Percentiles rank a stretch among this genome's conserved stretches.
These are phyloP conservation scores for Arnoldichthys spilopterus DNA, from an alignment of 2,797 vertebrate species.

Conservation along the genomic window DNA sequence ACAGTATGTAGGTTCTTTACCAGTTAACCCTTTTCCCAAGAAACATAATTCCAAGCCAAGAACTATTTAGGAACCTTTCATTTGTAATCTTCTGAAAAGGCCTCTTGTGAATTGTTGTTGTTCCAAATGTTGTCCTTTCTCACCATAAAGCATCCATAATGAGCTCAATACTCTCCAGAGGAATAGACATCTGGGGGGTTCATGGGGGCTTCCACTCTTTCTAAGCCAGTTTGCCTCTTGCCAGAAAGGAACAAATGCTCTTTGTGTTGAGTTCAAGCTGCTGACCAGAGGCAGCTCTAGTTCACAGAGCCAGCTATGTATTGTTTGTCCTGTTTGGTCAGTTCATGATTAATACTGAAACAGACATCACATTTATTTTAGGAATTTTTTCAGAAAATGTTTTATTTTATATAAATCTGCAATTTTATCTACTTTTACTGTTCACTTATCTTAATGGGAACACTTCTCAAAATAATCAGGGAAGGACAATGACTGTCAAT, in stretches of 20 bases:
- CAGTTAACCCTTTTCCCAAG: too few relatives aligned
- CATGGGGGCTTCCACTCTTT: slow-evolving; percentile 63
- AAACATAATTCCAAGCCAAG: too few relatives aligned
- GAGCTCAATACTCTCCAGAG: slow-evolving; percentile 51
- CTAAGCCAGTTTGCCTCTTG: slow-evolving; percentile 66
- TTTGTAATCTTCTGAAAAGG: neutral
- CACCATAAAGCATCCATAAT: slow-evolving; percentile 67
- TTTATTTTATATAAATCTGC: neutral
- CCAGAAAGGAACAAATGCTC: slow-evolving; percentile 72
- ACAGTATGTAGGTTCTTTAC: too few relatives aligned
- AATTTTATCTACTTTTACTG: neutral
- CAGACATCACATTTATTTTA: neutral
- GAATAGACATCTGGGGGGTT: slow-evolving; percentile 59
- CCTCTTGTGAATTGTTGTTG: slow-evolving; percentile 26
- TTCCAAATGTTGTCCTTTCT: slow-evolving; percentile 55
- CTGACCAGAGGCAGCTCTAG: slow-evolving; percentile 59
- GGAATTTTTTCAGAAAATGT: neutral
- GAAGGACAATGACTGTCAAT: slow-evolving; percentile 11
- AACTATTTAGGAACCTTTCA: too few relatives aligned
- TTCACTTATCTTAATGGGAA: neutral
- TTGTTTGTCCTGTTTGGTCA: slow-evolving; percentile 55
- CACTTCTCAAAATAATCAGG: neutral
- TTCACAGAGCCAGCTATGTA: slow-evolving; percentile 72
- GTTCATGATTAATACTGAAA: neutral
- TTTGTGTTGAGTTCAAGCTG: slow-evolving; percentile 66